Evolutionary conservation across 2,797 vertebrate species (phyloP).

Genomic region (Gallinago stenura): DNA sequence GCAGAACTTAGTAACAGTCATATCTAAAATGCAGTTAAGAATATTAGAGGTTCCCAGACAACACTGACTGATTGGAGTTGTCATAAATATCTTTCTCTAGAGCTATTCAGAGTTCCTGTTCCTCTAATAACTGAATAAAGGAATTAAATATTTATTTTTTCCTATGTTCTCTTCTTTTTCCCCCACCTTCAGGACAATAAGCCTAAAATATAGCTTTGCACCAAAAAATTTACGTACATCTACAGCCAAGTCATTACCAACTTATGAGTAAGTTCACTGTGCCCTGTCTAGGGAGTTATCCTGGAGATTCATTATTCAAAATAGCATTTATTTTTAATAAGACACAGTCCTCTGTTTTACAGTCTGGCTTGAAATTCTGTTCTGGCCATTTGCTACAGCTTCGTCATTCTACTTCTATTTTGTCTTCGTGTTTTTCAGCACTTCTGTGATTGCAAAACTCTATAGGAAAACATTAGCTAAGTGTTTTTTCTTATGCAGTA

Average conservation of each 20-base stretch:
- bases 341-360: background rate
- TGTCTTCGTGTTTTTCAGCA: background rate
- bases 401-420: background rate
- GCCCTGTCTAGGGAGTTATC: background rate
- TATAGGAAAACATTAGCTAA: background rate
- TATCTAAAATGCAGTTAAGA: background rate
- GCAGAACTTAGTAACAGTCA: background rate
- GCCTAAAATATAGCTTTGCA: background rate
- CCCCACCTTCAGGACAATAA: background rate
- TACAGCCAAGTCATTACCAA: background rate
- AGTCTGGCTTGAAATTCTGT: background rate
- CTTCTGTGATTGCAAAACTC: background rate
- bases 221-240: background rate
- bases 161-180: background rate
- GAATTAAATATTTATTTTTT: background rate
- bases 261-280: background rate
- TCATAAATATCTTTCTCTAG: background rate
- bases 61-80: background rate
- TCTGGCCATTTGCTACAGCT: background rate
- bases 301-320: background rate
- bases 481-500: background rate
- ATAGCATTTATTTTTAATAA: background rate
- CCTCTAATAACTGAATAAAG: background rate
- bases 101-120: background rate
- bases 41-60: background rate